Evolutionary conservation across 2,888 invertebrate species (phyloP).

Genomic region (Rhingia rostrata): DNA sequence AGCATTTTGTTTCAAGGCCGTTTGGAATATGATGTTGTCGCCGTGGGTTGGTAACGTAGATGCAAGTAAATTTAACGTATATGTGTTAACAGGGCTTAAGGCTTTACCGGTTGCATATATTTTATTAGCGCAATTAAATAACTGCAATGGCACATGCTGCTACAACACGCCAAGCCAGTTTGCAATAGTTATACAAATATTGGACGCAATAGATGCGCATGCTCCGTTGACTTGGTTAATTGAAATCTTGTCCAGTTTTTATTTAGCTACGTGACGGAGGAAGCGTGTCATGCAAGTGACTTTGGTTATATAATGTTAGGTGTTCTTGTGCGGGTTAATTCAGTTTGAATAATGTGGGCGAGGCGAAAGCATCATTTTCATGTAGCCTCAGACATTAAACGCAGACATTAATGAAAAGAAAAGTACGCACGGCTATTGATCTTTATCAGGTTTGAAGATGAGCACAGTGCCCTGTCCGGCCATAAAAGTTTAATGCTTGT

Average conservation of each 20-base stretch:
- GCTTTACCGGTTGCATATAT: constrained; percentile 39
- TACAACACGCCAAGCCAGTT: neutral
- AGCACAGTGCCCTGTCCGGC: too few relatives aligned
- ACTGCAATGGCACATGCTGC: constrained; percentile 48
- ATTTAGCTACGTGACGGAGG: neutral
- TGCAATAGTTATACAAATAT: constrained; percentile 57
- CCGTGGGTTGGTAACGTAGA: neutral
- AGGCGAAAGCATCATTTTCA: constrained; percentile 32
- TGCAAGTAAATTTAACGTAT: constrained; percentile 30
- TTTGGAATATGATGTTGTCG: constrained; percentile 51
- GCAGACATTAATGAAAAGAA: too few relatives aligned
- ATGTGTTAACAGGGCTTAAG: constrained; percentile 58
- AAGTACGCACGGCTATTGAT: too few relatives aligned
- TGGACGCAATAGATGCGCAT: constrained; percentile 29
- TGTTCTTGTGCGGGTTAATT: constrained; percentile 2
- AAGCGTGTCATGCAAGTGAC: constrained; percentile 28
- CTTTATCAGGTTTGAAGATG: too few relatives aligned
- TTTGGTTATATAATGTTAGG: constrained; percentile 54
- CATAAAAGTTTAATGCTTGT: too few relatives aligned
- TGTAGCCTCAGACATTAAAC: neutral
- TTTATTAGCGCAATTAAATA: constrained; percentile 46
- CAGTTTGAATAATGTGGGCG: constrained; percentile 43
- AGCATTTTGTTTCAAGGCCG: constrained; percentile 70
- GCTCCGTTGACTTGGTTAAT: constrained; percentile 21
- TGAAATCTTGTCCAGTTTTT: neutral